Conservation (phyloP, 1,140 invertebrate species). For the Popillia japonica region DNA sequence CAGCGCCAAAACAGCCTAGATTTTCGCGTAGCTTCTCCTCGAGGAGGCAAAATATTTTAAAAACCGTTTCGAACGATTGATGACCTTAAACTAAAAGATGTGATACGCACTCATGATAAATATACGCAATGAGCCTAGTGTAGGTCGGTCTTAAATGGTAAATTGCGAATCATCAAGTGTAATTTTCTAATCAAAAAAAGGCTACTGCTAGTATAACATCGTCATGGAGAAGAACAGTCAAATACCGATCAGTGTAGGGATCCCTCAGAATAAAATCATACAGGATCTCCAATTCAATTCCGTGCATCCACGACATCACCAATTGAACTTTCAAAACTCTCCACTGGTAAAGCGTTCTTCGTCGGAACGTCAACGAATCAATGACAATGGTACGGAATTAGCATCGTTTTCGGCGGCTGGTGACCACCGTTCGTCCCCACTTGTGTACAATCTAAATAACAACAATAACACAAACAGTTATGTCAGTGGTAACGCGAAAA, state of each 20-base stretch:
- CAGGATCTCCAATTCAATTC: constrained; percentile 41
- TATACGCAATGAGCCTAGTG: not conserved
- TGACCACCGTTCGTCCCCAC: not conserved
- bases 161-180: constrained; percentile 27
- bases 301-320: constrained; percentile 25
- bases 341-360: constrained; percentile 12
- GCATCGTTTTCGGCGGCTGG: not conserved
- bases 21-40: not conserved
- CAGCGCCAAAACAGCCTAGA: not conserved
- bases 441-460: not conserved
- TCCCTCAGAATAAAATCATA: constrained; percentile 28
- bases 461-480: constrained; percentile 34
- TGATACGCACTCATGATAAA: constrained; percentile 2
- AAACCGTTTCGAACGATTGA: not conserved
- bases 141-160: constrained; percentile 27
- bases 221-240: constrained; percentile 42
- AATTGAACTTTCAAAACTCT: not conserved
- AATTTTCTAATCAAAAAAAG: constrained; percentile 33
- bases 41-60: no score
- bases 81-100: constrained; percentile 29
- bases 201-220: not conserved
- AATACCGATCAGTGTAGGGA: constrained; percentile 34
- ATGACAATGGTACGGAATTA: constrained; percentile 25
- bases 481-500: constrained; percentile 31
- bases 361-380: not conserved